These are phyloP conservation scores for Resseliella maxima DNA, from an alignment of 2,888 invertebrate genomes.

Conservation along the genomic window DNA sequence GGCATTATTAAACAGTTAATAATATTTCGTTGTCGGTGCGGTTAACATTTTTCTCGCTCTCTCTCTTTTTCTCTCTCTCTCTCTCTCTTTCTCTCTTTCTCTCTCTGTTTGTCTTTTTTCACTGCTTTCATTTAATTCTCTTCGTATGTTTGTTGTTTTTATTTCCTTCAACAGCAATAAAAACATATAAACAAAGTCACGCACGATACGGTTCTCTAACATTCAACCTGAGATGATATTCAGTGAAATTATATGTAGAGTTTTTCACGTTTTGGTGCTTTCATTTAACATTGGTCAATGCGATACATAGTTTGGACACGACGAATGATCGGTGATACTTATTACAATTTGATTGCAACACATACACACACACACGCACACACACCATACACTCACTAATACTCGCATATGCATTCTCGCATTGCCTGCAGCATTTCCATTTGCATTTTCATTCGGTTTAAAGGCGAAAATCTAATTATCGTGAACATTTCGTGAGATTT, in stretches of 20 bases:
- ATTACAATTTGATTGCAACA: conserved; percentile 17
- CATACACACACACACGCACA: not conserved
- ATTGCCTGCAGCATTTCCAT: conserved; percentile 22
- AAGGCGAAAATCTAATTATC: conserved; percentile 35
- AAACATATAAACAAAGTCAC: conserved; percentile 49
- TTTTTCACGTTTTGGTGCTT: not conserved
- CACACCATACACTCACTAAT: too few relatives aligned
- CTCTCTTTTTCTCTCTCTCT: not conserved
- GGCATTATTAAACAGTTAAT: conserved; percentile 52
- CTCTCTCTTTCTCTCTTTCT: not conserved
- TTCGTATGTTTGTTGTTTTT: not conserved
- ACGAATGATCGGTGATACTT: conserved; percentile 35
- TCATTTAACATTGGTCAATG: not conserved
- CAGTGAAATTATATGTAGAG: conserved; percentile 14
- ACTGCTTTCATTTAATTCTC: not conserved
- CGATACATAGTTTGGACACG: not conserved
- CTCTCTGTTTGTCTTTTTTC: not conserved
- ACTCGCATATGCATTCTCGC: too few relatives aligned
- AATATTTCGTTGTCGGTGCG: conserved; percentile 20
- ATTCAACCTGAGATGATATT: conserved; percentile 7
- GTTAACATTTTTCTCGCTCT: not conserved
- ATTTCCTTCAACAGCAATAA: not conserved
- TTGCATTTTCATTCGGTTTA: conserved; percentile 19
- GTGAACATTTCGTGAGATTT: conserved; percentile 29
- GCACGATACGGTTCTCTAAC: conserved; percentile 51